phyloP scores from a whole-genome alignment of 2,888 invertebrate species.

The Dione juno region DNA sequence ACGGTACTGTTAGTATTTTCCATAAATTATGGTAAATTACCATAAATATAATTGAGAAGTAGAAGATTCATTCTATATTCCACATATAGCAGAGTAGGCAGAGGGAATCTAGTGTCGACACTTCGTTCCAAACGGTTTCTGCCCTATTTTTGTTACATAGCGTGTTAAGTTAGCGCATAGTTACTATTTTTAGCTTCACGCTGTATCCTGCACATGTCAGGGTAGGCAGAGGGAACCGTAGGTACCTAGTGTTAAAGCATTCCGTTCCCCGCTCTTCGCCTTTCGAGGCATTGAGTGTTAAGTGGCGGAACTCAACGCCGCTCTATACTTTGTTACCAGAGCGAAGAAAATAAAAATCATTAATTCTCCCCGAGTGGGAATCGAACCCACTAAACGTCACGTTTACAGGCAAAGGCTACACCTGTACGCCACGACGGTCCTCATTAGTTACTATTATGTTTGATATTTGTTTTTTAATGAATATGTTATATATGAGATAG shows the following conservation, averaged over 20 bases:
- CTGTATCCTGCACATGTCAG: not conserved
- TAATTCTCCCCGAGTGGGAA: not conserved
- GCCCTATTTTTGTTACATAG: no score
- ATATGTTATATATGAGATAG: no score
- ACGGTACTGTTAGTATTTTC: slow-evolving; percentile 2
- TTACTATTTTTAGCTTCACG: no score
- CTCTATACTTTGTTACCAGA: not conserved
- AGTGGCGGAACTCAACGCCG: no score
- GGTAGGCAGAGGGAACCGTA: not conserved
- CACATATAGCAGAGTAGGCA: no score
- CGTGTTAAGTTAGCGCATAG: no score
- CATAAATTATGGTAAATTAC: slow-evolving; percentile 17
- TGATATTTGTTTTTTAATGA: no score
- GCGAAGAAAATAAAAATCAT: not conserved
- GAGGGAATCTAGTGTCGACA: no score
- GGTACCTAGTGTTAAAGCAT: not conserved
- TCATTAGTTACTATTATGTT: no score
- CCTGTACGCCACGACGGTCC: not conserved
- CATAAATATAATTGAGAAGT: not conserved
- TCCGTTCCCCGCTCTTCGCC: not conserved
- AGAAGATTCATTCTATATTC: no score
- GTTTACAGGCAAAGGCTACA: not conserved
- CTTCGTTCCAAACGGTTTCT: no score
- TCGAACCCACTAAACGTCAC: not conserved
- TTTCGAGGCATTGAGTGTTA: not conserved